Conservation (phyloP, 2,888 invertebrate genomes). For the Caenorhabditis panamensis region DNA sequence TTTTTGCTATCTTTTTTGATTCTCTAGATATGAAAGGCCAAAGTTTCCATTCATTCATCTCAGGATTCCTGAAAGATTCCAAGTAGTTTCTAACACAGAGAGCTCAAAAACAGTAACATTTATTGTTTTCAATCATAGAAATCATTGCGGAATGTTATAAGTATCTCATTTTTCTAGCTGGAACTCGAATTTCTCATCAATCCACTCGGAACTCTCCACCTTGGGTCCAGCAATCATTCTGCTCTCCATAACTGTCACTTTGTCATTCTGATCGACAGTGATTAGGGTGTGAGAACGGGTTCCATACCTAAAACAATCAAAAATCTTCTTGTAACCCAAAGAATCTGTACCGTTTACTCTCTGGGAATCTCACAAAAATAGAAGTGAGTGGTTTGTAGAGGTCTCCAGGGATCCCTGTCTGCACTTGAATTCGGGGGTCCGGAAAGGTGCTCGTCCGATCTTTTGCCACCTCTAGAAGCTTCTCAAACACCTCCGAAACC, state of each 20-base stretch:
- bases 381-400: constrained; percentile 64
- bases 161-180: constrained; percentile 7
- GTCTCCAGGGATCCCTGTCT: constrained; percentile 61
- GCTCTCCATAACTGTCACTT: constrained; percentile 58
- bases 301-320: constrained; percentile 56
- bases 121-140: too few species aligned
- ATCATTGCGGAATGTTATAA: too few species aligned
- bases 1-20: too few species aligned
- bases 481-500: constrained; percentile 25
- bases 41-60: too few species aligned
- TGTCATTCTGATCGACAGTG: constrained; percentile 66
- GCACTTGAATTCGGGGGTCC: constrained; percentile 68
- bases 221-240: constrained; percentile 28
- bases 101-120: too few species aligned
- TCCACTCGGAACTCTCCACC: constrained; percentile 40
- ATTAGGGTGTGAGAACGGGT: constrained; percentile 69
- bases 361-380: constrained; percentile 67
- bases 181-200: constrained; percentile 31
- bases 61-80: too few species aligned
- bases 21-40: too few species aligned
- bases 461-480: constrained; percentile 63
- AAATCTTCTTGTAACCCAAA: too few species aligned
- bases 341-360: constrained; percentile 36
- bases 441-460: constrained; percentile 66
- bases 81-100: too few species aligned